Conservation (phyloP, 2,113 vertebrate genomes). For the Callospermophilus lateralis region DNA sequence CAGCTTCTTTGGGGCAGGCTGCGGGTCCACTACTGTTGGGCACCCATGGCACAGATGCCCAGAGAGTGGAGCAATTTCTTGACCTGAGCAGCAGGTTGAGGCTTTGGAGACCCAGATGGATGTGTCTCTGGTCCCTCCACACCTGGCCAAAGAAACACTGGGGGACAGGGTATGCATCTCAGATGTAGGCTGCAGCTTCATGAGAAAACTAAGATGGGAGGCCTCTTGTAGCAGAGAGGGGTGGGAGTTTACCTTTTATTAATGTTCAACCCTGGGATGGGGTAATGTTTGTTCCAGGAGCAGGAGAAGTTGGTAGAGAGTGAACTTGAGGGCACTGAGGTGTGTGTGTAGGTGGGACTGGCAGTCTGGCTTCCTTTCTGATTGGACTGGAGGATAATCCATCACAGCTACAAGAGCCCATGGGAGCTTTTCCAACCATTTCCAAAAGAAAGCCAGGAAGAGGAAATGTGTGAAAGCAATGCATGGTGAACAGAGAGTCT, state of each 20-base stretch:
- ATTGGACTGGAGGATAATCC: not conserved
- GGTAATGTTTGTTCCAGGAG: not conserved
- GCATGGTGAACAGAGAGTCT: not conserved
- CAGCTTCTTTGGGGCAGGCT: not conserved
- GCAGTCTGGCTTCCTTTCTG: not conserved
- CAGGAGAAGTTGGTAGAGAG: not conserved
- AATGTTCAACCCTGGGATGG: not conserved
- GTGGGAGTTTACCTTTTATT: not conserved
- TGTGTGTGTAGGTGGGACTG: not conserved
- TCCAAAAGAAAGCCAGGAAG: not conserved
- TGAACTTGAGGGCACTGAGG: not conserved
- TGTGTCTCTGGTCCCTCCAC: not conserved
- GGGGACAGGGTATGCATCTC: not conserved
- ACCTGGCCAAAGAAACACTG: fast-evolving
- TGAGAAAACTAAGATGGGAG: not conserved
- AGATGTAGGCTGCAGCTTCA: fast-evolving
- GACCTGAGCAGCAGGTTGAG: not conserved
- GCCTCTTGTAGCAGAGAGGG: not conserved
- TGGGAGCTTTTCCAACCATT: not conserved
- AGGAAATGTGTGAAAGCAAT: not conserved
- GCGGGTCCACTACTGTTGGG: fast-evolving
- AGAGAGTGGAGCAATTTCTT: not conserved
- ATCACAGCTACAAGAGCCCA: not conserved
- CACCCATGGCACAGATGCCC: fast-evolving
- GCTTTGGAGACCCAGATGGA: not conserved